Conservation (phyloP, 2,797 vertebrate genomes). For the Mastacembelus armatus region DNA sequence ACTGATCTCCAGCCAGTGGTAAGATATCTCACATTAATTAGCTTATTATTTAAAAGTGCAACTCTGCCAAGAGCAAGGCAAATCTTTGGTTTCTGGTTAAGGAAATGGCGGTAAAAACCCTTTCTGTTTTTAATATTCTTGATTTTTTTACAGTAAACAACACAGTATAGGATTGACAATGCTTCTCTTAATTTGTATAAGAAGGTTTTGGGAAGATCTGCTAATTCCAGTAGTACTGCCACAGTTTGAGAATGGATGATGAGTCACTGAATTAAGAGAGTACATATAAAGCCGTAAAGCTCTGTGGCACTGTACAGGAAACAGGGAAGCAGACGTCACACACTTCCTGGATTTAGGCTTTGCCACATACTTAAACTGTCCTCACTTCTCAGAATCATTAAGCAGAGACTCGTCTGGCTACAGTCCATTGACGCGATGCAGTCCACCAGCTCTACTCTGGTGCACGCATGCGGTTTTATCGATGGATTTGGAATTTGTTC, state of each 20-base stretch:
- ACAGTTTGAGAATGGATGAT: conserved; percentile 15
- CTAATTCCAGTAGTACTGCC: conserved; percentile 2
- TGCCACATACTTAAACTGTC: conserved; percentile 25
- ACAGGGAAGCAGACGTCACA: conserved; percentile 34
- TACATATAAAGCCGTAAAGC: conserved; percentile 26
- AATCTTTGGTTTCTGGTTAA: conserved; percentile 3
- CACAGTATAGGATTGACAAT: background rate
- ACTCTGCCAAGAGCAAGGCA: background rate
- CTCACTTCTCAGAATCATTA: conserved; percentile 34
- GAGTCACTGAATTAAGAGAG: conserved; percentile 34
- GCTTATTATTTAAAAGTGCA: background rate
- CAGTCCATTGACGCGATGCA: conserved; percentile 37
- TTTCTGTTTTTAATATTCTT: background rate
- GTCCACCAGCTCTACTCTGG: conserved; percentile 21
- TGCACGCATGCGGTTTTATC: conserved; percentile 21
- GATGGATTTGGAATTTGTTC: background rate
- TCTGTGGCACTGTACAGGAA: conserved; percentile 30
- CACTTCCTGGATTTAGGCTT: conserved; percentile 48
- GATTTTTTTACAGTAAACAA: background rate
- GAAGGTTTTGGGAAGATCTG: background rate
- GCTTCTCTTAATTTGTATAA: background rate
- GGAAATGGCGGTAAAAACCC: background rate
- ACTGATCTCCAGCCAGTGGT: conserved; percentile 7
- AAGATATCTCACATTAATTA: conserved; percentile 4
- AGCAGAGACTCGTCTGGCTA: conserved; percentile 34